These are phyloP conservation scores for Melanotaenia parkinsoni DNA, from an alignment of 2,797 vertebrate species.

Conservation along the genomic window DNA sequence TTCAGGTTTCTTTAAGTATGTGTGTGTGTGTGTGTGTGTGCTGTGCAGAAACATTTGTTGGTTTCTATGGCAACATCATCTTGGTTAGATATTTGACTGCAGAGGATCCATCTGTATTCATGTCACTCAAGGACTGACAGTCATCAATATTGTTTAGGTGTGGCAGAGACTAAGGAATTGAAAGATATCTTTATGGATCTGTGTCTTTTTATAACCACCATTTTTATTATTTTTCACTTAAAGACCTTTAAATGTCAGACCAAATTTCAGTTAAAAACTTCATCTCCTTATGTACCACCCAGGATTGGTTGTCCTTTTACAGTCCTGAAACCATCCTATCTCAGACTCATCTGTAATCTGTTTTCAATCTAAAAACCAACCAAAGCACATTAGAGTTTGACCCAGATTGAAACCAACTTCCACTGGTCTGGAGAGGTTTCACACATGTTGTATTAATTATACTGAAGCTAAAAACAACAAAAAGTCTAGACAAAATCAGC, in stretches of 20 bases:
- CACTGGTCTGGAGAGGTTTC: no score
- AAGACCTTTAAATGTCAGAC: background rate
- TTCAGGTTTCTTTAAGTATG: slow-evolving; percentile 46
- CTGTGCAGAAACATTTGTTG: slow-evolving; percentile 32
- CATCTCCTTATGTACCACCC: background rate
- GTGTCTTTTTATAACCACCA: background rate
- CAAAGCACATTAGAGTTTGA: no score
- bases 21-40: background rate
- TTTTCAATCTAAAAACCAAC: background rate
- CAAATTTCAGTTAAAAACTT: no score
- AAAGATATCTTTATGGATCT: background rate
- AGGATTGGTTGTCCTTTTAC: background rate
- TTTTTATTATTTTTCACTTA: slow-evolving; percentile 6
- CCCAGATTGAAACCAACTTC: no score
- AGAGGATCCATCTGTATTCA: slow-evolving; percentile 40
- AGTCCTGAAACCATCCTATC: background rate
- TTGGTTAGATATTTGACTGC: slow-evolving; percentile 48
- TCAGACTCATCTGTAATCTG: background rate
- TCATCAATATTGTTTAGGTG: slow-evolving; percentile 27
- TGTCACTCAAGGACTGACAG: slow-evolving; percentile 51
- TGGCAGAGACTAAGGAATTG: slow-evolving; percentile 4
- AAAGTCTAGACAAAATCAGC: no score
- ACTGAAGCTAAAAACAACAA: no score
- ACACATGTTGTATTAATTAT: no score
- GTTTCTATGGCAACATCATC: slow-evolving; percentile 63